These are phyloP conservation scores for Drosophila santomea DNA, from an alignment of 1,140 invertebrate species.

Conservation along the genomic window DNA sequence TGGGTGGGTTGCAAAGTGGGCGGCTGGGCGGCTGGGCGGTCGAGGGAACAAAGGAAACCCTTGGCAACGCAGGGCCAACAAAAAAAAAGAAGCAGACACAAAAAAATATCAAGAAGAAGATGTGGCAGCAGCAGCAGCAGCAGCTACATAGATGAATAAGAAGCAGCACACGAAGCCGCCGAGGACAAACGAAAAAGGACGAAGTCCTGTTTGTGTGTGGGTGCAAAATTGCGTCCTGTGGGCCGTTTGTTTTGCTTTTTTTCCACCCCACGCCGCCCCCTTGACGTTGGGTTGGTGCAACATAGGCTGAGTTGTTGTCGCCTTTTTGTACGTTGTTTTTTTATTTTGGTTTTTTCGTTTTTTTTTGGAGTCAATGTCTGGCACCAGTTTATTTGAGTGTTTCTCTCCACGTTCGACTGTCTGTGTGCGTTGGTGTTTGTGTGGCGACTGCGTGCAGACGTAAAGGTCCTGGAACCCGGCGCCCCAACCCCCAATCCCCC, in stretches of 20 bases:
- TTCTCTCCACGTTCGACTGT: slow-evolving; percentile 24
- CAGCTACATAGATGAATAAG: slow-evolving; percentile 17
- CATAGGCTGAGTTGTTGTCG: slow-evolving; percentile 43
- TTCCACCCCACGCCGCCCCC: background rate
- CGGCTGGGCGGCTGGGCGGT: slow-evolving; percentile 23
- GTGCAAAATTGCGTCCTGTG: slow-evolving; percentile 52
- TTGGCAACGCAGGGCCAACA: slow-evolving; percentile 82
- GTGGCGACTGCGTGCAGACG: slow-evolving; percentile 73
- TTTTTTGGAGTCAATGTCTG: slow-evolving; percentile 75
- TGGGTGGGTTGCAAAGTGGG: background rate
- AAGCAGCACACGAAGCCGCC: slow-evolving; percentile 33
- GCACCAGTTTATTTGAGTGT: slow-evolving; percentile 66
- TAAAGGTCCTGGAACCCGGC: slow-evolving; percentile 30
- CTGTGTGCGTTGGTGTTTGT: slow-evolving; percentile 42
- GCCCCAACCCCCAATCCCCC: background rate
- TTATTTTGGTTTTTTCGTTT: slow-evolving; percentile 14
- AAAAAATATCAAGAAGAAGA: slow-evolving; percentile 52
- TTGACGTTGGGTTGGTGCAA: slow-evolving; percentile 15
- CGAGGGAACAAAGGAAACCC: slow-evolving; percentile 81
- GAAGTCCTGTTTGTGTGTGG: slow-evolving; percentile 41
- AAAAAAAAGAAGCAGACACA: slow-evolving; percentile 63
- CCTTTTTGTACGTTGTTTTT: slow-evolving; percentile 39
- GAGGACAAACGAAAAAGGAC: slow-evolving; percentile 37
- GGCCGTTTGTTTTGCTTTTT: slow-evolving; percentile 11
- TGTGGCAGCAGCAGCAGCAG: background rate